These are phyloP conservation scores for Aegithalos caudatus DNA, from an alignment of 2,113 vertebrate species.

Conservation along the genomic window DNA sequence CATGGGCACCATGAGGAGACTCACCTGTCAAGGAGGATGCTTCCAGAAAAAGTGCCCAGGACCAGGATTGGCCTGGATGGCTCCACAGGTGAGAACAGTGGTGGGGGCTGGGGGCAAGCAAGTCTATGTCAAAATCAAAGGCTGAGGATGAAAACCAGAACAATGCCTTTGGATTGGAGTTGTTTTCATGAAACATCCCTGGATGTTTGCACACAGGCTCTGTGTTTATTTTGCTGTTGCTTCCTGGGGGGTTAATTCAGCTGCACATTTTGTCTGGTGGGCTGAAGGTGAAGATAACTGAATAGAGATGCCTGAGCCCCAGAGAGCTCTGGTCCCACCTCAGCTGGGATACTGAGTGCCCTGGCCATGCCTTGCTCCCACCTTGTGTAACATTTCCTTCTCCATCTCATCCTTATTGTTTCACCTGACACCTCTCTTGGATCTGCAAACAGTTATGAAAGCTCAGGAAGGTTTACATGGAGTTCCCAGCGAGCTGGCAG, in stretches of 20 bases:
- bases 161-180: not conserved
- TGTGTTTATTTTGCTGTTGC: not conserved
- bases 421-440: not conserved
- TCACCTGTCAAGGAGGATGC: not conserved
- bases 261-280: not conserved
- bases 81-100: slow-evolving; percentile 46
- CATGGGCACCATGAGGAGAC: rapidly evolving
- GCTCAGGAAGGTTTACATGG: not conserved
- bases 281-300: not conserved
- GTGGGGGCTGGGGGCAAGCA: not conserved
- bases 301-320: not conserved
- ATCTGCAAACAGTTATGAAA: not conserved
- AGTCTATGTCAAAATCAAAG: not conserved
- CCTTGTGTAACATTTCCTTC: not conserved
- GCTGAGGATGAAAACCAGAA: not conserved
- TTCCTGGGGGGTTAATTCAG: not conserved
- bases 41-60: not conserved
- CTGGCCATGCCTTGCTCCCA: not conserved
- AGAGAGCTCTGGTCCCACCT: not conserved
- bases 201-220: not conserved
- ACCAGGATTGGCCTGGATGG: not conserved
- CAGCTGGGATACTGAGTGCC: not conserved
- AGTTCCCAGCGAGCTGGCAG: not conserved
- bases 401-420: not conserved
- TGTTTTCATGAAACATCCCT: rapidly evolving